Base-by-base conservation (phyloP, 2,113 vertebrate species). In the Jacana jacana region DNA sequence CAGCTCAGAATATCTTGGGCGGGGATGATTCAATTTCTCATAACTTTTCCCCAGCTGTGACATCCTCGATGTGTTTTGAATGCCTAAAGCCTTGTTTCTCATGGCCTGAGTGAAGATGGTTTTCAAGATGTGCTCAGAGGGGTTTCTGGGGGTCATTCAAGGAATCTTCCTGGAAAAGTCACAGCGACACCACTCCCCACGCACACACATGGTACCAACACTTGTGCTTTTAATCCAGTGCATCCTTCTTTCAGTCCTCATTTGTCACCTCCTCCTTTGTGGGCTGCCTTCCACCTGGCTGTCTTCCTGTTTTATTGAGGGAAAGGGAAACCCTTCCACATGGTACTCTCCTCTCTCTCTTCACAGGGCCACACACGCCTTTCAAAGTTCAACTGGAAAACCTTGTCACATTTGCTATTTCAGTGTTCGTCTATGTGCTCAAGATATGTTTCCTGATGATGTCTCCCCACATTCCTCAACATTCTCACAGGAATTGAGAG, bases 161-260 rank as follows among this genome's bases (percentile, higher is more conserved):
- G 83, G 66, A 94, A 81, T 92, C 90, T 93, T 96, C 90, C 88
- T 96, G 86, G 91, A 94, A 89, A 91, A 97, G 86, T 77, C 54
- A 77, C 65, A 90, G 89, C 0, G 14, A 91, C 73, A 81, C 33
- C 44, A 52, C 81, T 82, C 54, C 79, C 93, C 89, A 83, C 73
- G 13, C 93, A 64, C 61, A 79, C 90, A 89, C 72, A 87, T 48
- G 81, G 88, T 91, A 94, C 83, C 90, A 90, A 91, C 75, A 86
- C 90, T 97, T 97, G 96, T 97, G 95, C 97, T 97, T 94, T 97
- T 89, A 86, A 96, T 83, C 82, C 68, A 86, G 89, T 70, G 89
- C 81, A 90, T 91, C 76, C 52, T 93, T 91, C 81, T 30, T 91
- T 83, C 2, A 0, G 48, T 73, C 70, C 70, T 91, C 46, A 28